Conservation (phyloP, 2,797 vertebrate genomes). For the Chanos chanos region DNA sequence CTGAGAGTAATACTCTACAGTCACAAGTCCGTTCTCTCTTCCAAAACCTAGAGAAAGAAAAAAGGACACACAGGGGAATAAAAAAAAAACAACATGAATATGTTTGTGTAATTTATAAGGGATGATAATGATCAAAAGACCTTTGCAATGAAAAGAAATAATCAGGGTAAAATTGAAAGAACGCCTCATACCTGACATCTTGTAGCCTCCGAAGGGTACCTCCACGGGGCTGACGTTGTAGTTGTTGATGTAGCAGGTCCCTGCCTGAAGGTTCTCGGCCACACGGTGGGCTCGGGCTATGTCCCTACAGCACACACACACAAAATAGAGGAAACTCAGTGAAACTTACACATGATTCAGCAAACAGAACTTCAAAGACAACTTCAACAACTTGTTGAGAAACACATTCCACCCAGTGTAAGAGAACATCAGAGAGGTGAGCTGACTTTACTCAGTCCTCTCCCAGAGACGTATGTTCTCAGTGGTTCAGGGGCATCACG, state of each 20-base stretch:
- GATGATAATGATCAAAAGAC: not conserved
- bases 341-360: not conserved
- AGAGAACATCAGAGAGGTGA: no score
- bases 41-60: constrained; percentile 80
- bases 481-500: no score
- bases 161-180: not conserved
- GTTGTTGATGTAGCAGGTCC: constrained; percentile 95
- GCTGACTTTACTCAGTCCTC: no score
- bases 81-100: not conserved
- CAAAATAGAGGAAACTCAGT: no score
- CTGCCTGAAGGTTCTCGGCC: constrained; percentile 84
- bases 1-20: constrained; percentile 90
- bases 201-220: constrained; percentile 94
- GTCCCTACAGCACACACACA: constrained; percentile 73
- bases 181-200: constrained; percentile 81
- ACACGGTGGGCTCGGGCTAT: constrained; percentile 90
- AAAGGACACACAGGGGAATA: no score
- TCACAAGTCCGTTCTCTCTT: constrained; percentile 89
- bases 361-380: no score
- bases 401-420: no score
- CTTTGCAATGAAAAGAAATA: not conserved
- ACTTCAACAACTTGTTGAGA: no score
- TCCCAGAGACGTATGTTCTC: no score
- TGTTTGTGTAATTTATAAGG: not conserved
- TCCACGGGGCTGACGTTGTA: constrained; percentile 88